These are phyloP conservation scores for Rhea americana DNA, from an alignment of 2,113 vertebrate genomes.

Conservation along the genomic window DNA sequence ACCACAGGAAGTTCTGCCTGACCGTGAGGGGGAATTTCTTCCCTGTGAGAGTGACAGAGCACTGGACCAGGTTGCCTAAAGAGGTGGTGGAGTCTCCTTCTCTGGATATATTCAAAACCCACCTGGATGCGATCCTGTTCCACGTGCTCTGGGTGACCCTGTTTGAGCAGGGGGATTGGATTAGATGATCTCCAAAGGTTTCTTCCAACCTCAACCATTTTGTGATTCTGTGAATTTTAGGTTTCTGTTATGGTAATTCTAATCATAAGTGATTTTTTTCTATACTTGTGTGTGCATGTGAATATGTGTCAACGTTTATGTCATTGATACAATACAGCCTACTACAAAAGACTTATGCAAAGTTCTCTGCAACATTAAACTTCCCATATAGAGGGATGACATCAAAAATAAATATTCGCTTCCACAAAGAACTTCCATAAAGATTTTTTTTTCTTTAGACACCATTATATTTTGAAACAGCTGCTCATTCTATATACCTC, in stretches of 20 bases:
- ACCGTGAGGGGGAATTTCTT: too few species aligned
- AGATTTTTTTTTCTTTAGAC: not conserved
- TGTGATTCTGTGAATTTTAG: not conserved
- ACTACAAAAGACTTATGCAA: not conserved
- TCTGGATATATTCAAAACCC: too few species aligned
- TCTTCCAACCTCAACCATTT: too few species aligned
- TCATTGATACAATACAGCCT: not conserved
- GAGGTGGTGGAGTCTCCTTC: too few species aligned
- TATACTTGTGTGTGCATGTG: not conserved
- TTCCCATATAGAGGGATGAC: not conserved
- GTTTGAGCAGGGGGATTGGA: too few species aligned
- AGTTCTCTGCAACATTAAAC: not conserved
- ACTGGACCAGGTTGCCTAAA: too few species aligned
- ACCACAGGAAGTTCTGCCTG: too few species aligned
- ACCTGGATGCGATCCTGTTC: too few species aligned
- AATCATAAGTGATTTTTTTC: not conserved
- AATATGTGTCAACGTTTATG: accelerated
- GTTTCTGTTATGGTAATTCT: not conserved
- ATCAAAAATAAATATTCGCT: not conserved
- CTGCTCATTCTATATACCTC: not conserved
- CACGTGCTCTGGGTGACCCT: too few species aligned
- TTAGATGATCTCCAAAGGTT: too few species aligned
- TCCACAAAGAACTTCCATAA: not conserved
- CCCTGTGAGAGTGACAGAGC: too few species aligned
- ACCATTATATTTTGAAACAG: not conserved